Percentiles rank a stretch among this genome's conserved stretches.
Conservation (phyloP, 2,113 vertebrate genomes). For the Shinisaurus crocodilurus region DNA sequence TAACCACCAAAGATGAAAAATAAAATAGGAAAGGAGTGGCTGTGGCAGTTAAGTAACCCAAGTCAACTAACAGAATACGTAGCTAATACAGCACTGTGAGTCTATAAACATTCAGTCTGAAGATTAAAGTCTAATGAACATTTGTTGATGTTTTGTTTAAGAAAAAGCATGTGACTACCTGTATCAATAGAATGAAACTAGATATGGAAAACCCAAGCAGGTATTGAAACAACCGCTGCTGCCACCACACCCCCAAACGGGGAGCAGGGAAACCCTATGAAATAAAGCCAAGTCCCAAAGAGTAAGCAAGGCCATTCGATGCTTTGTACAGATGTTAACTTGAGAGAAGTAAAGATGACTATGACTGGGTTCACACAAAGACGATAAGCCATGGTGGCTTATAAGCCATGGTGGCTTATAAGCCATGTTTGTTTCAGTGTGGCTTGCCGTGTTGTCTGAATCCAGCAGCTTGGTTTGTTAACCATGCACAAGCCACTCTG, state of each 20-base stretch:
- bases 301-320: background rate
- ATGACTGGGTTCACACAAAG: no score
- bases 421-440: no score
- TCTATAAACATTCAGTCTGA: background rate
- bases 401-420: no score
- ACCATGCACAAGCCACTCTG: no score
- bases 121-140: background rate
- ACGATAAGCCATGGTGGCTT: no score
- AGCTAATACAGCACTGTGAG: background rate
- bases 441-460: no score
- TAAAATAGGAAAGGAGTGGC: conserved; percentile 19
- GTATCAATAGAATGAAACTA: background rate
- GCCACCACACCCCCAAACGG: background rate
- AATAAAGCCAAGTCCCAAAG: background rate
- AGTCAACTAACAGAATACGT: background rate
- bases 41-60: conserved; percentile 3
- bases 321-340: background rate
- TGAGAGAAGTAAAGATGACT: background rate
- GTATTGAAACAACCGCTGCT: background rate
- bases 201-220: background rate
- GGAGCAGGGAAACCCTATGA: background rate
- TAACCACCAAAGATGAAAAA: conserved; percentile 18
- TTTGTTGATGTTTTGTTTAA: background rate
- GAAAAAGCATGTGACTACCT: background rate
- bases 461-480: no score